Evolutionary conservation across 2,888 invertebrate genomes (phyloP).

Genomic region (Notocelia uddmanniana): DNA sequence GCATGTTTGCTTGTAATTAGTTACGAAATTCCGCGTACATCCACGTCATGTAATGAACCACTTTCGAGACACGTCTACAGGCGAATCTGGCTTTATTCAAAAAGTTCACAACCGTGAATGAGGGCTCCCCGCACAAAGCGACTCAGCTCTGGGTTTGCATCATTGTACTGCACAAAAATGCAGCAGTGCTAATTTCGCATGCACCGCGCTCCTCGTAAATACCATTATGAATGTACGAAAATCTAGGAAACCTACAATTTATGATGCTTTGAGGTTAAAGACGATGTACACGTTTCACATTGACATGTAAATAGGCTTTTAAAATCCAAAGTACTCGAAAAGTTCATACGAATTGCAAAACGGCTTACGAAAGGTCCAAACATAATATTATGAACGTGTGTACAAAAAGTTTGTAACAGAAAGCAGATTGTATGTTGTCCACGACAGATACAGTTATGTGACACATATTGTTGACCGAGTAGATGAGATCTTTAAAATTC

Average conservation of each 20-base stretch:
- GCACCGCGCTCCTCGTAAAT: conserved; percentile 69
- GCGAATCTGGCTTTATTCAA: conserved; percentile 73
- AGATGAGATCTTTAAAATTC: conserved; percentile 50
- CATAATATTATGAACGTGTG: conserved; percentile 24
- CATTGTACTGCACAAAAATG: conserved; percentile 80
- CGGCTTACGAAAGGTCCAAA: conserved; percentile 17
- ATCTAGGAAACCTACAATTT: conserved; percentile 54
- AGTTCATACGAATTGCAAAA: not conserved
- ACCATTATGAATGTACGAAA: conserved; percentile 67
- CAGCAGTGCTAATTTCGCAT: conserved; percentile 78
- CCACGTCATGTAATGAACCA: conserved; percentile 64
- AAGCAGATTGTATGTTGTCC: conserved; percentile 64
- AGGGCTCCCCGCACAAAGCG: conserved; percentile 72
- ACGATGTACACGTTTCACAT: conserved; percentile 2
- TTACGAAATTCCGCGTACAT: conserved; percentile 20
- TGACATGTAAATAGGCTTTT: conserved; percentile 19
- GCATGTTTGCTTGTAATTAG: conserved; percentile 40
- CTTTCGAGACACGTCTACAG: conserved; percentile 61
- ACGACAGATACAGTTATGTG: conserved; percentile 73
- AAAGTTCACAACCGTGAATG: conserved; percentile 74
- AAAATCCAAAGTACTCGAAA: not conserved
- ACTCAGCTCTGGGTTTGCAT: conserved; percentile 72
- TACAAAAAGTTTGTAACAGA: conserved; percentile 34
- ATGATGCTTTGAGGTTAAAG: conserved; percentile 2
- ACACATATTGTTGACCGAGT: conserved; percentile 65